Evolutionary conservation across 2,888 invertebrate species (phyloP), one percentile per base, ranked within the genome.

Genomic region (Stratiomys singularior): DNA sequence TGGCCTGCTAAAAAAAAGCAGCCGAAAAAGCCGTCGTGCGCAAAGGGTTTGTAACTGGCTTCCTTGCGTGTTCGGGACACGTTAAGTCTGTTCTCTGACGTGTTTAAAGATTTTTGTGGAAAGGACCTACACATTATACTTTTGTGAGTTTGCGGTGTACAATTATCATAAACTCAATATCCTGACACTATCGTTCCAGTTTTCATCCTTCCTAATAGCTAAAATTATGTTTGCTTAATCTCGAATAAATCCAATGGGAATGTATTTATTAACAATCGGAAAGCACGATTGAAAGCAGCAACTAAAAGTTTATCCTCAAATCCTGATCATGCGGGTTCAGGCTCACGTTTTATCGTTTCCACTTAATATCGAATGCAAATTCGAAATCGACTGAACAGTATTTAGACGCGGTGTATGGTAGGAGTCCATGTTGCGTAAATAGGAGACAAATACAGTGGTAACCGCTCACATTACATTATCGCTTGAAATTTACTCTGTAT

Each of bases 211-310:
- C n/a, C n/a, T n/a, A n/a, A n/a, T 9, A 37, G 37, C 9, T 37
- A 37, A 15, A 52, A 52, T 18, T 13, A 52, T 52, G 52, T 52
- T 52, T 30, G n/a, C 2, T 64, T 28, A 64, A 64, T 30, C 64
- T 64, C 30, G 30, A 64, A 64, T 30, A 30, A 30, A 64, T 64
- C n/a, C 64, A 30, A 9, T 30, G 7, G 27, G 64, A 64, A 64
- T 64, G 18, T n/a, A 30, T 30, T 28, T 30, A 30, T 64, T 18
- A 64, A 27, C 37, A 21, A 9, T 18, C 64, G 23, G 9, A 60
- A 60, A 60, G 25, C 58, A 60, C 21, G 23, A 21, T 25, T 23
- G 11, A 21, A 25, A 4, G 25, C 9, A 60, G 23, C 4, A 25
- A 18, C 58, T 5, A 18, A 60, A 60, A 60, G 58, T 60, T 60